Percentiles rank a stretch among this genome's conserved stretches.
These are phyloP conservation scores for Artibeus jamaicensis DNA, from an alignment of 2,797 vertebrate species.

Conservation along the genomic window DNA sequence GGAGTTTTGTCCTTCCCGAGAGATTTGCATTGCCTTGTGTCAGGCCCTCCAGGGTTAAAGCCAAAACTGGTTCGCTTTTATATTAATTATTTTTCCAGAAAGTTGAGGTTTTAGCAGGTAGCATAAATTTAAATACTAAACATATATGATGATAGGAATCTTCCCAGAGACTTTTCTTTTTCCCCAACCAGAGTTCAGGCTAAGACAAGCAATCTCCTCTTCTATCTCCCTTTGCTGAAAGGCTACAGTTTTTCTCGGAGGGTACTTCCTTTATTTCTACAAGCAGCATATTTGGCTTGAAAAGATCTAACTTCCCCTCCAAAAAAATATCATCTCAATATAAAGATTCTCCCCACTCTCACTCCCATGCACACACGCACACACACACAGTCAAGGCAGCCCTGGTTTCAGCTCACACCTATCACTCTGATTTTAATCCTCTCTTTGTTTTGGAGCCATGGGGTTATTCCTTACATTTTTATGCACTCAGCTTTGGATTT, in stretches of 20 bases:
- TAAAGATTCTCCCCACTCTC: not conserved
- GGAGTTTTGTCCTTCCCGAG: not conserved
- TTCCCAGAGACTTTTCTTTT: conserved; percentile 1
- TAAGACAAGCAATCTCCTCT: not conserved
- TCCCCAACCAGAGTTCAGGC: not conserved
- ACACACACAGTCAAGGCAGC: not conserved
- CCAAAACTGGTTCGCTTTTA: not conserved
- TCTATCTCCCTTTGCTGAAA: not conserved
- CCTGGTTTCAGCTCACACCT: conserved; percentile 30
- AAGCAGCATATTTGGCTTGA: not conserved
- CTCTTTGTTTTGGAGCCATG: conserved; percentile 40
- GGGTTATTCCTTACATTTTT: conserved; percentile 51
- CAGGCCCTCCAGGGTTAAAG: not conserved
- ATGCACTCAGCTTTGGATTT: conserved; percentile 53
- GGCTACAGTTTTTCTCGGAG: not conserved
- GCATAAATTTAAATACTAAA: conserved; percentile 23
- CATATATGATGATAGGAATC: not conserved
- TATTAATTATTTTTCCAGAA: not conserved
- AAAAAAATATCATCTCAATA: not conserved
- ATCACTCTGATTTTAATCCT: conserved; percentile 49
- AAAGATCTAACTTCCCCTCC: not conserved
- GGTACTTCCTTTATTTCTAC: not conserved
- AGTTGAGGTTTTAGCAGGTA: not conserved
- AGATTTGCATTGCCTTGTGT: not conserved
- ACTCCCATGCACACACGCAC: not conserved